A percentile compares a stretch with the other conserved stretches of the same genome.
Evolutionary conservation across 1,140 invertebrate genomes (phyloP).

Genomic region (Cryptotermes secundus): DNA sequence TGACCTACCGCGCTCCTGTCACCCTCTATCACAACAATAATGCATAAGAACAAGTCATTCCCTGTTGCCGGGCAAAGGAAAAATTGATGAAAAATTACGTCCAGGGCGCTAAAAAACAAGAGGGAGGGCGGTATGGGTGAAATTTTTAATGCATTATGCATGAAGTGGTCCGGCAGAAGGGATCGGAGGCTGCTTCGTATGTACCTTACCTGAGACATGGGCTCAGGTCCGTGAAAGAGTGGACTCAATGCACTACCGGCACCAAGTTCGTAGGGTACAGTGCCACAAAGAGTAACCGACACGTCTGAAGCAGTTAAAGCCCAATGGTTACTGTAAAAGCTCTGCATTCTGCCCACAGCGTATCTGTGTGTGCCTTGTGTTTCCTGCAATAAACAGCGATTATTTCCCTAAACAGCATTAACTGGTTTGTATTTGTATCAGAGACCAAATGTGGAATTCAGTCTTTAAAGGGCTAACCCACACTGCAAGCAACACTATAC

Average conservation of each 20-base stretch:
- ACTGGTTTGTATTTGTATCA: no score
- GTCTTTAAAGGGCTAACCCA: no score
- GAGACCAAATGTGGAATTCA: no score
- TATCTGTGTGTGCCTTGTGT: no score
- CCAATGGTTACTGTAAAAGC: no score
- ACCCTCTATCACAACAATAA: conserved; percentile 4
- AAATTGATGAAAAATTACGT: conserved; percentile 20
- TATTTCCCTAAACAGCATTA: no score
- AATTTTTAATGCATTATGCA: conserved; percentile 20
- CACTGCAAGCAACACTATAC: no score
- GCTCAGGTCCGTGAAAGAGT: neutral
- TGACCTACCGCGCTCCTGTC: neutral
- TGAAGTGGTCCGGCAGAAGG: conserved; percentile 7
- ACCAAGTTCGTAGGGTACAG: no score
- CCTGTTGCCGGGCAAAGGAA: neutral
- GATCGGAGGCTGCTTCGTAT: neutral
- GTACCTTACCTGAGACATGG: neutral
- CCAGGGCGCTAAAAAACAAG: neutral
- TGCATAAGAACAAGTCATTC: conserved; percentile 8
- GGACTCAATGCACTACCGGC: neutral
- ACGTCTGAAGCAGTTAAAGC: no score
- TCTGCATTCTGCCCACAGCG: no score
- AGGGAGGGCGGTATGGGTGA: neutral
- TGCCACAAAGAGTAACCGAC: no score
- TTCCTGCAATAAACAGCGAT: no score